Evolutionary conservation across 2,113 vertebrate genomes (phyloP).

Genomic region (Apteryx mantelli): DNA sequence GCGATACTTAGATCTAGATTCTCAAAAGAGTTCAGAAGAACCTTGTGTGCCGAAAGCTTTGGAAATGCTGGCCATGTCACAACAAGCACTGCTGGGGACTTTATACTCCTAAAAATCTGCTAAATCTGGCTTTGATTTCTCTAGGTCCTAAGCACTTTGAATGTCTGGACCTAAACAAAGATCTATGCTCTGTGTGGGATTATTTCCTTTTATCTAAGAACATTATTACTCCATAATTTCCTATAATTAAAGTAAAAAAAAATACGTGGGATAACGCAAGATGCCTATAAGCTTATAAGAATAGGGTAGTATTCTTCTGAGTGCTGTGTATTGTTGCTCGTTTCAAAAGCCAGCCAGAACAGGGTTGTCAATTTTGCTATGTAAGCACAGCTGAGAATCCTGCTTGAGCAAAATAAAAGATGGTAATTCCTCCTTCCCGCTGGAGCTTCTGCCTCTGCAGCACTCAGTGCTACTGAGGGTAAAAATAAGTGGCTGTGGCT

Average conservation of each 20-base stretch:
- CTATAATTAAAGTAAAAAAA: background rate
- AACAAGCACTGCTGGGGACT: slow-evolving; percentile 28
- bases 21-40: slow-evolving; percentile 55
- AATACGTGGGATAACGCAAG: background rate
- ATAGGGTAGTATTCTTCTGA: background rate
- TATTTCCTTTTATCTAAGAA: slow-evolving; percentile 2
- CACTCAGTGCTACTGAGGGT: background rate
- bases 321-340: background rate
- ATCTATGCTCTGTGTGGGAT: background rate
- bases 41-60: slow-evolving; percentile 14
- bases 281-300: background rate
- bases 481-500: background rate
- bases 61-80: slow-evolving; percentile 36
- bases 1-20: slow-evolving; percentile 32
- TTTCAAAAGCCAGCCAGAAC: background rate
- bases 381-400: background rate
- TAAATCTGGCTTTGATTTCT: slow-evolving; percentile 56
- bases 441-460: background rate
- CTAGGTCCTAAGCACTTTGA: background rate
- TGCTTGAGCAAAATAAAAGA: background rate
- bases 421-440: background rate
- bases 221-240: background rate
- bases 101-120: slow-evolving; percentile 16
- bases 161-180: slow-evolving; percentile 8
- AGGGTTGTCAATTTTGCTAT: background rate